Base-by-base conservation (phyloP, 2,113 vertebrate species). In the Rhea americana region DNA sequence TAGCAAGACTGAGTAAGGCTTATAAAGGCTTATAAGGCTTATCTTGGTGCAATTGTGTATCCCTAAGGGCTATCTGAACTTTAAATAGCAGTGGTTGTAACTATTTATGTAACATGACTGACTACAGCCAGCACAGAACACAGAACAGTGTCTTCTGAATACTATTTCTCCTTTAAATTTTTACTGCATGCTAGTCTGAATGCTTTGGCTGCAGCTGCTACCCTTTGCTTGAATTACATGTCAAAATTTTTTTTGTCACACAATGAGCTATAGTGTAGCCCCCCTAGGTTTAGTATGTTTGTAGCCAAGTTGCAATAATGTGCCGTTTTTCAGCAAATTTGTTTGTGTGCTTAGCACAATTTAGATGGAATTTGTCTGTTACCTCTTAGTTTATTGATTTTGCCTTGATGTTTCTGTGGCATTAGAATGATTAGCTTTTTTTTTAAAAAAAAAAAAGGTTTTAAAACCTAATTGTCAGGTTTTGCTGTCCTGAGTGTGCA, bases 301-400 rank as follows among this genome's bases (percentile, higher is more conserved):
- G 77, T 8, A 81, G 73, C 26, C 50, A 74, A 80, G 21, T n/a
- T 2, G 0, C 5, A 58, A 74, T 30, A 84, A 53, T 2, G 13
- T 72, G 12, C 32, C 35, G 3, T 32, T 81, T 77, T 87, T 24
- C 11, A 45, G 30, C 2, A 11, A 5, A 45, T 90, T 58, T 25
- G 7, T 30, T 74, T 0, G 0, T 43, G 7, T 1, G 2, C 7
- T 45, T 45, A 26, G 20, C 14, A 75, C 68, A 55, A 50, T 30
- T 4, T 0, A 30, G 67, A 3, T 4, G 4, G 11, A 26, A 11
- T 48, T 48, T 53, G 7, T 53, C 39, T 45, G 26, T 47, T 24
- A 5, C 3, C 24, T 24, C 25, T 24, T 51, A 45, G 1, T 28
- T 80, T 25, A 55, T 28, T 45, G 19, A 1, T 86, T 70, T 77